A percentile compares a stretch with the other conserved stretches of the same genome.
These are phyloP conservation scores for Poicephalus meyeri DNA, from an alignment of 2,113 vertebrate species.

Conservation along the genomic window DNA sequence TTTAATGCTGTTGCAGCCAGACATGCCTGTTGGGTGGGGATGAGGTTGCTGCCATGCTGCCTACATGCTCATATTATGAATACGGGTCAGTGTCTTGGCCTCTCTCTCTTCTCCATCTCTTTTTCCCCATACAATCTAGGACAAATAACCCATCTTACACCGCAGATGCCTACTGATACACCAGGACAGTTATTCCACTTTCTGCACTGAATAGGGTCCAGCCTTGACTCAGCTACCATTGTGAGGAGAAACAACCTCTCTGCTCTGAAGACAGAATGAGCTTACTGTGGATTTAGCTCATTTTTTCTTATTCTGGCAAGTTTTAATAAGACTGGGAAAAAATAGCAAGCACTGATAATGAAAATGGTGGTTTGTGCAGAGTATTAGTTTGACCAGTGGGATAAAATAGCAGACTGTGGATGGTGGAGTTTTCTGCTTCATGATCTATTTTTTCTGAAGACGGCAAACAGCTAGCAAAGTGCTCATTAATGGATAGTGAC, in stretches of 20 bases:
- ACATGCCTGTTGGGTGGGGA: fast-evolving
- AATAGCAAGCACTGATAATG: neutral
- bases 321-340: constrained; percentile 23
- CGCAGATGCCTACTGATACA: neutral
- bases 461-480: constrained; percentile 57
- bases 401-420: neutral
- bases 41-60: neutral
- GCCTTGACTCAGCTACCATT: neutral
- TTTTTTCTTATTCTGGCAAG: neutral
- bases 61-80: neutral
- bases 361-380: neutral
- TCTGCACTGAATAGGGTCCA: neutral
- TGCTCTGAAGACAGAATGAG: neutral
- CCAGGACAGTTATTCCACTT: neutral
- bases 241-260: neutral
- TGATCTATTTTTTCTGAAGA: constrained; percentile 62
- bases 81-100: fast-evolving
- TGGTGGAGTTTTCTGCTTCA: constrained; percentile 32
- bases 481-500: constrained; percentile 58
- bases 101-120: neutral
- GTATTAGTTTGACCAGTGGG: neutral
- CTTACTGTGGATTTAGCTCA: neutral
- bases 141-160: neutral
- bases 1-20: neutral
- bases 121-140: neutral